Evolutionary conservation across 2,888 invertebrate genomes (phyloP).

Genomic region (Ligdia adustata): DNA sequence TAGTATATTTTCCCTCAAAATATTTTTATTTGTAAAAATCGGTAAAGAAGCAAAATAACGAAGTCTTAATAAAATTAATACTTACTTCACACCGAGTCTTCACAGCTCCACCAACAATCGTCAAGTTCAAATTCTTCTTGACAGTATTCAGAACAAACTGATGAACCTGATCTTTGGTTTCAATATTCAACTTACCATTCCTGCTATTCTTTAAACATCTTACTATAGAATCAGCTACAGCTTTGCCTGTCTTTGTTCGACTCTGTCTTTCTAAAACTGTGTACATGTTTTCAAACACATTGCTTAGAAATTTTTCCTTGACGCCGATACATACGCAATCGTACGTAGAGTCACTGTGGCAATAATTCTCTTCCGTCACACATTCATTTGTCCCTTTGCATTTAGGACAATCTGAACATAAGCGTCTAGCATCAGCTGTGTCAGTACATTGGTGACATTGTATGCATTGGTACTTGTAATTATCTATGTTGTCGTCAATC

Average conservation of each 20-base stretch:
- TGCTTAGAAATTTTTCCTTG: slow-evolving; percentile 68
- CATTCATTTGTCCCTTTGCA: slow-evolving; percentile 61
- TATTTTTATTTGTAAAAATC: too few relatives aligned
- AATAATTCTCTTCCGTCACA: slow-evolving; percentile 48
- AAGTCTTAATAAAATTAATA: neutral
- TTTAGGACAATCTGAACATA: slow-evolving; percentile 68
- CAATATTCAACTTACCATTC: slow-evolving; percentile 66
- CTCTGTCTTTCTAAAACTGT: slow-evolving; percentile 61
- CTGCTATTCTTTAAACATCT: slow-evolving; percentile 59
- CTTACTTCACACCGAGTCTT: slow-evolving; percentile 74
- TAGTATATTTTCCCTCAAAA: too few relatives aligned
- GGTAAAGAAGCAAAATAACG: too few relatives aligned
- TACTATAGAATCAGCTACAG: slow-evolving; percentile 59
- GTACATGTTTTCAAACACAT: slow-evolving; percentile 77
- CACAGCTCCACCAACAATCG: slow-evolving; percentile 73
- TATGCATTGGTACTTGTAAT: slow-evolving; percentile 50
- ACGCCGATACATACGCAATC: slow-evolving; percentile 67
- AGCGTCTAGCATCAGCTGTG: slow-evolving; percentile 56
- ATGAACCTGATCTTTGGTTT: slow-evolving; percentile 60
- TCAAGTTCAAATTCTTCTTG: slow-evolving; percentile 69
- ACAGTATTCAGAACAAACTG: slow-evolving; percentile 64
- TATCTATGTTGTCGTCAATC: slow-evolving; percentile 51
- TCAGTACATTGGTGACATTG: slow-evolving; percentile 62
- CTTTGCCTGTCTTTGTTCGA: slow-evolving; percentile 57
- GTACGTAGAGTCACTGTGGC: slow-evolving; percentile 47